Evolutionary conservation across 2,113 vertebrate genomes (phyloP).

Genomic region (Ahaetulla prasina): DNA sequence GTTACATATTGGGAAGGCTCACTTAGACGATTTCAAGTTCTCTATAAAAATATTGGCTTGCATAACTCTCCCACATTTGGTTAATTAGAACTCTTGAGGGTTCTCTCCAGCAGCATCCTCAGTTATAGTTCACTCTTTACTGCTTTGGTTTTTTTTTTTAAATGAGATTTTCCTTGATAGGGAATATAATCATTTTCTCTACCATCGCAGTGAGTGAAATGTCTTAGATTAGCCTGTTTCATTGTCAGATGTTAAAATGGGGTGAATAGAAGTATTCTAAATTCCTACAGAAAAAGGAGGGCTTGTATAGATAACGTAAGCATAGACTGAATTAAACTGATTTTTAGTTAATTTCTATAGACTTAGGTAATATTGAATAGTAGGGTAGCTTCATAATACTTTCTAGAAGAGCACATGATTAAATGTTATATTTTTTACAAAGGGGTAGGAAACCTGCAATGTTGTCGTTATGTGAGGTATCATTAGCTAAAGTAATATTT

Average conservation of each 20-base stretch:
- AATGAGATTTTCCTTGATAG: not conserved
- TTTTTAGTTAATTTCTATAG: not conserved
- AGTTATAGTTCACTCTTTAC: not conserved
- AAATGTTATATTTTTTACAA: not conserved
- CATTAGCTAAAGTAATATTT: not conserved
- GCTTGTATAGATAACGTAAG: too few relatives aligned
- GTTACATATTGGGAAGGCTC: not conserved
- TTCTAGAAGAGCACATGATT: not conserved
- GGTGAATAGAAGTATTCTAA: not conserved
- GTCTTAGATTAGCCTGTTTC: not conserved
- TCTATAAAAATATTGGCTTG: not conserved
- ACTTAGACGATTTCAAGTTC: not conserved
- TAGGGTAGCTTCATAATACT: not conserved
- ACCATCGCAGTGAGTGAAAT: not conserved
- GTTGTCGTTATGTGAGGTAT: not conserved
- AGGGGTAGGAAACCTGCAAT: not conserved
- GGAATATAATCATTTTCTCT: not conserved
- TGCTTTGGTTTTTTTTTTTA: not conserved
- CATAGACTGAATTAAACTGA: not conserved
- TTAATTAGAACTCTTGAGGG: not conserved
- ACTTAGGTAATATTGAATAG: not conserved
- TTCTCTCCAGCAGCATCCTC: not conserved
- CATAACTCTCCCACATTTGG: not conserved
- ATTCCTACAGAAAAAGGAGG: not conserved
- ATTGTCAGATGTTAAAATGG: not conserved